These are phyloP conservation scores for Ptilodon capucinus DNA, from an alignment of 2,888 invertebrate species.

Conservation along the genomic window DNA sequence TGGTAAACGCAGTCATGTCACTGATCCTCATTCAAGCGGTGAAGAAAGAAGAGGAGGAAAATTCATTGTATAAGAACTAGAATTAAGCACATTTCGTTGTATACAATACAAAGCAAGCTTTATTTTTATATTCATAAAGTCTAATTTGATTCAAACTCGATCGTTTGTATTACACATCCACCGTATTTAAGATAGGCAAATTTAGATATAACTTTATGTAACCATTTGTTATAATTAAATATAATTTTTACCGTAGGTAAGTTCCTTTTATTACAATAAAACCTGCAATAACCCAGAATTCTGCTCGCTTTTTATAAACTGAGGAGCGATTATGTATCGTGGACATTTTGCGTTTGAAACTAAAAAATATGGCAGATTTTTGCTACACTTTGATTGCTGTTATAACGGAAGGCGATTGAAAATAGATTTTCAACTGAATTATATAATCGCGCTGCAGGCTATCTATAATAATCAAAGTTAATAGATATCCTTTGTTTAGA, in stretches of 20 bases:
- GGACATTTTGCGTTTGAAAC: too few species aligned
- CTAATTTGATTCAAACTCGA: conserved; percentile 10
- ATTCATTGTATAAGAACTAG: conserved; percentile 65
- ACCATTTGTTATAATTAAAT: conserved; percentile 26
- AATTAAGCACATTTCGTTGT: conserved; percentile 1
- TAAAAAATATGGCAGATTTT: too few species aligned
- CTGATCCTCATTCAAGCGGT: conserved; percentile 88
- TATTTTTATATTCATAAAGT: conserved; percentile 20
- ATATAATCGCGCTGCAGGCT: too few species aligned
- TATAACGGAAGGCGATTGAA: too few species aligned
- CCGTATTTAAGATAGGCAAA: conserved; percentile 31
- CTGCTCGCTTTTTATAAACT: too few species aligned
- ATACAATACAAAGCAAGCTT: conserved; percentile 7
- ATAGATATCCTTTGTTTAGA: too few species aligned
- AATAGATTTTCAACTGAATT: too few species aligned
- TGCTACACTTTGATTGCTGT: too few species aligned
- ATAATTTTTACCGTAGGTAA: background rate
- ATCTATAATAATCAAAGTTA: too few species aligned
- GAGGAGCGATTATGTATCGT: too few species aligned
- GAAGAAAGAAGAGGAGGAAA: conserved; percentile 87
- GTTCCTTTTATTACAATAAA: background rate
- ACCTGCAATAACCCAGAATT: background rate
- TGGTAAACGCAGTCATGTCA: conserved; percentile 87
- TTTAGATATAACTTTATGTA: conserved; percentile 26
- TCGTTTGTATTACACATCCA: conserved; percentile 27